Base-by-base conservation (phyloP, 2,797 vertebrate species). In the Calcarius lapponicus region DNA sequence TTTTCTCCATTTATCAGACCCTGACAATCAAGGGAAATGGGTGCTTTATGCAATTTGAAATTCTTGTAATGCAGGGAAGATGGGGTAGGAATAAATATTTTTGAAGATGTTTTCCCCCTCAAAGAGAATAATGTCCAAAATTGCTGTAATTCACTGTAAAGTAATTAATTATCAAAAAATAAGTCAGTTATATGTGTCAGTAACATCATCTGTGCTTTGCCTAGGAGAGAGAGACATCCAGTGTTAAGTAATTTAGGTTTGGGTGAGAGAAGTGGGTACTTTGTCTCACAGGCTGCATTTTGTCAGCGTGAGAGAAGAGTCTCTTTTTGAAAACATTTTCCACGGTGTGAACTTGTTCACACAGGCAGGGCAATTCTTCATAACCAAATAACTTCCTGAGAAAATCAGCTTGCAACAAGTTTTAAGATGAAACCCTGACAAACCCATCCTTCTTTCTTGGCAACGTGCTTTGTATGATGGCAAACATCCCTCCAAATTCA, bases 261-360 rank as follows among this genome's bases (percentile, higher is more conserved):
- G 31, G 7, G 9, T 53, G 43, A 86, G 43, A 22, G 25, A 90
- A 83, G 17, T 26, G 45, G 40, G 28, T 69, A 17, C n/a, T 81
- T 84, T 5, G 2, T 76, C 51, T 89, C 80, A 32, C 17, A 43
- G 62, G 26, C 83, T 92, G 43, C n/a, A 22, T 94, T 96, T 85
- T 85, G 42, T 43, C 50, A 29, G 32, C 42, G 18, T 51, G 45
- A 88, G 66, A 73, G 65, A 78, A 47, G 66, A 81, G 11, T 21
- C 28, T n/a, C 38, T 38, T 56, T 76, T 21, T 19, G 36, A 73
- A 87, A 95, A 84, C 67, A 25, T 80, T 81, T 90, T 95, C 54
- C 60, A 53, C 38, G 4, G 64, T 6, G 67, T 57, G 80, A 94
- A 95, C 96, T 96, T 97, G 96, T 97, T 96, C 94, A 80, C 83